Evolutionary conservation across 2,888 invertebrate species (phyloP).

Genomic region (Mallateleia sp.): DNA sequence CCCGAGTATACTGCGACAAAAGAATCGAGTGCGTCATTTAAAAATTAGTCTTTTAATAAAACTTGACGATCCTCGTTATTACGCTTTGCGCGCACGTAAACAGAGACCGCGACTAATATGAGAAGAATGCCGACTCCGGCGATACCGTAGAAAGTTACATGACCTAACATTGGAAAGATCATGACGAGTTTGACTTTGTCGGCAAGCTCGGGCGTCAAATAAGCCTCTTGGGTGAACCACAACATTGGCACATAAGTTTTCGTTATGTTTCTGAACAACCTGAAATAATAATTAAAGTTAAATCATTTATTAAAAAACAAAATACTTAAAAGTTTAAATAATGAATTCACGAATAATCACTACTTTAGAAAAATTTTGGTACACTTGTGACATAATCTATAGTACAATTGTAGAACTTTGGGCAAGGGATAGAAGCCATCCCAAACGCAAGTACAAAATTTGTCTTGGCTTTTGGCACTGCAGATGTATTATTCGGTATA

Average conservation of each 20-base stretch:
- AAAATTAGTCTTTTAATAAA: conserved; percentile 83
- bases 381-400: no score
- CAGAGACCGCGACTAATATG: conserved; percentile 86
- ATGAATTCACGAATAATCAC: no score
- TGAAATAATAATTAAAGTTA: no score
- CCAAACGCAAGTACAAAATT: no score
- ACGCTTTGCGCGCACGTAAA: conserved; percentile 87
- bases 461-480: no score
- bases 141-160: conserved; percentile 91
- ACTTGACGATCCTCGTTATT: conserved; percentile 87
- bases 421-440: no score
- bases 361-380: no score
- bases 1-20: no score
- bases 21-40: no score
- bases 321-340: not conserved
- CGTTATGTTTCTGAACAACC: conserved; percentile 91
- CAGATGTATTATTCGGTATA: no score
- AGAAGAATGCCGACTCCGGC: conserved; percentile 89
- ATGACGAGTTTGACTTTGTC: conserved; percentile 90
- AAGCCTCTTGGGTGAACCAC: conserved; percentile 94
- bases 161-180: conserved; percentile 90
- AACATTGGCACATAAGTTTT: conserved; percentile 93
- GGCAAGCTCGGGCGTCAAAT: conserved; percentile 91
- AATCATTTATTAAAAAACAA: no score
- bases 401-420: no score